phyloP scores from a whole-genome alignment of 2,888 invertebrate species.

The Neocrepidodera transversa region DNA sequence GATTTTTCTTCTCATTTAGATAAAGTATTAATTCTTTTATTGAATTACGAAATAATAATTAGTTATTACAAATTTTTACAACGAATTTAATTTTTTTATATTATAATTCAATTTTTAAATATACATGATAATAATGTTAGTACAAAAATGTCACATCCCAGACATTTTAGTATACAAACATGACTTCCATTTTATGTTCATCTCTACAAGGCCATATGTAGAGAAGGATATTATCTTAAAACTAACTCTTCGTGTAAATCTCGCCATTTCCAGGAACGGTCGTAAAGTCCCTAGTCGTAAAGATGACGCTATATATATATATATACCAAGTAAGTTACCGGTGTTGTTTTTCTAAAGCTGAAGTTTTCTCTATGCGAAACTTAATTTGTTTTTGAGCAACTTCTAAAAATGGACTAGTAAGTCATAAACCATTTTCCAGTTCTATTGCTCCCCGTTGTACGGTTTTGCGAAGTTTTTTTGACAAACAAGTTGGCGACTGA shows the following conservation, averaged over 20 bases:
- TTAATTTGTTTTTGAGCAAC: constrained; percentile 44
- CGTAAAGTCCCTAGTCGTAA: constrained; percentile 44
- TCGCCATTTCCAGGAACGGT: constrained; percentile 37
- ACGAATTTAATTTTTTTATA: too few species aligned
- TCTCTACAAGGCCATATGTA: constrained; percentile 12
- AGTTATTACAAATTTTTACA: too few species aligned
- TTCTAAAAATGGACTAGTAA: constrained; percentile 24
- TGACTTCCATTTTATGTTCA: constrained; percentile 9
- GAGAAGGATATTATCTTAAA: constrained; percentile 10
- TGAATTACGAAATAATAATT: too few species aligned
- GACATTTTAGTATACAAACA: constrained; percentile 9
- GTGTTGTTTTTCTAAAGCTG: constrained; percentile 42
- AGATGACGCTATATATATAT: constrained; percentile 32
- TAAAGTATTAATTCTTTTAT: too few species aligned
- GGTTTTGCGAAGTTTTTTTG: constrained; percentile 3
- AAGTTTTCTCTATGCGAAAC: constrained; percentile 39
- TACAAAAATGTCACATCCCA: too few species aligned
- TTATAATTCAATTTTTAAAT: too few species aligned
- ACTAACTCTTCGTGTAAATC: constrained; percentile 29
- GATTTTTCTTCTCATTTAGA: too few species aligned
- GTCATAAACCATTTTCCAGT: constrained; percentile 17
- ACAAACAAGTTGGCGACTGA: constrained; percentile 1
- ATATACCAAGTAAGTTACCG: constrained; percentile 25
- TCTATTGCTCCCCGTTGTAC: background rate
- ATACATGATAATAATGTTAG: too few species aligned